Evolutionary conservation across 2,113 vertebrate species (phyloP).

Genomic region (Amphilophus citrinellus): DNA sequence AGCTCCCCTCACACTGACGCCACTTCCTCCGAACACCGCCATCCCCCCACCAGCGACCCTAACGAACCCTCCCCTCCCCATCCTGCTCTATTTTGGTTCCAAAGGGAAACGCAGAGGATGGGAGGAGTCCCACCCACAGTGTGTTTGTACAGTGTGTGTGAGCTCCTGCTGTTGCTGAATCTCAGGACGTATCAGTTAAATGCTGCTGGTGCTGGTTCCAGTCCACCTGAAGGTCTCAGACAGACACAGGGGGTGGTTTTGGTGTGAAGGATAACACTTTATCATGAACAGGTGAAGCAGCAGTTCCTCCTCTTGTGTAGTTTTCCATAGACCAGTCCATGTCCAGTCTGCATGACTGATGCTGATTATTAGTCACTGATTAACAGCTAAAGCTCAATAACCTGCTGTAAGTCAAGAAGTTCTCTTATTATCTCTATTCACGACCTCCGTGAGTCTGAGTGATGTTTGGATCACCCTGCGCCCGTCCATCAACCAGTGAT

Average conservation of each 20-base stretch:
- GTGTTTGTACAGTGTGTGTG: background rate
- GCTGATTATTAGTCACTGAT: background rate
- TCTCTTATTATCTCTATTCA: background rate
- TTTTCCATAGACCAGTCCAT: too few species aligned
- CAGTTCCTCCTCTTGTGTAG: background rate
- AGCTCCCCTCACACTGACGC: constrained; percentile 69
- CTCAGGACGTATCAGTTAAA: background rate
- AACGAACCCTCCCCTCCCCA: background rate
- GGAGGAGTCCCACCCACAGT: constrained; percentile 58
- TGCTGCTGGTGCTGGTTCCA: background rate
- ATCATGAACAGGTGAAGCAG: background rate
- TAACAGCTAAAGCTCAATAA: background rate
- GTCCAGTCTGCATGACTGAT: background rate
- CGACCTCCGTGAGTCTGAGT: too few species aligned
- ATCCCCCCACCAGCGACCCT: background rate
- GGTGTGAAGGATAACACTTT: too few species aligned
- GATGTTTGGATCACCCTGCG: background rate
- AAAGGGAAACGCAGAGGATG: constrained; percentile 68
- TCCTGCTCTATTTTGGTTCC: constrained; percentile 65
- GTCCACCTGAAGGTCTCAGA: background rate
- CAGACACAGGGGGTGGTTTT: background rate
- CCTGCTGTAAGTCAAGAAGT: background rate
- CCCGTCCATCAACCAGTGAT: background rate
- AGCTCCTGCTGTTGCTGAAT: background rate
- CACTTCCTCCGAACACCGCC: constrained; percentile 63